Conservation (phyloP, 2,797 vertebrate genomes). For the Tokudaia muenninki region DNA sequence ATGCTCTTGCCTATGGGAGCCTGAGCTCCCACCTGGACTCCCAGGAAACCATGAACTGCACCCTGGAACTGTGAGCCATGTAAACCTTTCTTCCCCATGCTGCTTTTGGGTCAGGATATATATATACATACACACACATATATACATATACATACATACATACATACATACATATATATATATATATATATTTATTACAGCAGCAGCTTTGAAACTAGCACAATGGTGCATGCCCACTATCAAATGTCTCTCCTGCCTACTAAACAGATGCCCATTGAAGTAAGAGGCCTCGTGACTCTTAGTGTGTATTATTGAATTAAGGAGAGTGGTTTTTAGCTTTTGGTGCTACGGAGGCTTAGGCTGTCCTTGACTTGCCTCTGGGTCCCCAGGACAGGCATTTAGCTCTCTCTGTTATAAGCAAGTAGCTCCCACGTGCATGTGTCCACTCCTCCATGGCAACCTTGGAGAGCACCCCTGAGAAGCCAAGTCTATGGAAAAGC, state of each 20-base stretch:
- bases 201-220: background rate
- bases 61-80: background rate
- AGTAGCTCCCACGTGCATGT: background rate
- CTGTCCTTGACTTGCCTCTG: background rate
- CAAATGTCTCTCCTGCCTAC: no score
- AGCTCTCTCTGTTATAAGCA: background rate
- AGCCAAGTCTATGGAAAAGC: background rate
- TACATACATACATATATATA: no score
- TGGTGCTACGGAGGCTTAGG: background rate
- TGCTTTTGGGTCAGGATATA: background rate
- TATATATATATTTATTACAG: background rate
- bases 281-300: background rate
- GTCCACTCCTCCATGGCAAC: background rate
- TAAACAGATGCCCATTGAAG: background rate
- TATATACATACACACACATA: no score
- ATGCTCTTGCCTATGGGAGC: no score
- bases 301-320: background rate
- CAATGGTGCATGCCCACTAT: background rate
- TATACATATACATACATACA: no score
- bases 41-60: background rate
- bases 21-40: background rate
- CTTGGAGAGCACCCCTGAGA: rapidly evolving
- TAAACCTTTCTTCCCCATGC: no score
- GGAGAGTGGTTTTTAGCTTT: background rate
- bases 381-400: background rate